A percentile compares a stretch with the other conserved stretches of the same genome.
phyloP scores from a whole-genome alignment of 1,140 invertebrate species.

The Drosophila paulistorum region DNA sequence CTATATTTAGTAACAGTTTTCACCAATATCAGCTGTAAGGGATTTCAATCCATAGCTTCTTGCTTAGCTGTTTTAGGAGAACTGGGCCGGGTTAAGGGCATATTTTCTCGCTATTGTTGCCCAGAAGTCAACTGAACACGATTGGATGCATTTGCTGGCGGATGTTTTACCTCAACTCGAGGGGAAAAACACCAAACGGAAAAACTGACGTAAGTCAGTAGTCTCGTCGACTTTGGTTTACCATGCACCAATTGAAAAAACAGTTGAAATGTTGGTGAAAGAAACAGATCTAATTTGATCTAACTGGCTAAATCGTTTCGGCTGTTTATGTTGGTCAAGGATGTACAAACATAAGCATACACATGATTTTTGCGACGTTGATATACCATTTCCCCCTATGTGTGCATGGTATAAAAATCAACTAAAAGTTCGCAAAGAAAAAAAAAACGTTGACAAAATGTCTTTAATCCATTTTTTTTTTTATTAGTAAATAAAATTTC shows the following conservation, averaged over 20 bases:
- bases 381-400: too few relatives aligned
- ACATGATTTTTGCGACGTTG: background rate
- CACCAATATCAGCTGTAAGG: too few relatives aligned
- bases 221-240: too few relatives aligned
- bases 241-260: too few relatives aligned
- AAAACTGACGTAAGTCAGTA: background rate
- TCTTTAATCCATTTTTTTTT: background rate
- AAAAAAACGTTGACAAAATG: background rate
- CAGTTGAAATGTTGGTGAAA: too few relatives aligned
- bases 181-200: background rate
- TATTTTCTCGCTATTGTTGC: conserved; percentile 33
- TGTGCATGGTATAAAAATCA: too few relatives aligned
- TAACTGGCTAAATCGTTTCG: too few relatives aligned
- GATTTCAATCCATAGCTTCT: too few relatives aligned
- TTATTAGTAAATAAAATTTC: background rate
- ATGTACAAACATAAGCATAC: background rate
- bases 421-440: background rate
- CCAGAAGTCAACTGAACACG: conserved; percentile 62
- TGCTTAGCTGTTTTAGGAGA: too few relatives aligned
- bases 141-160: conserved; percentile 45
- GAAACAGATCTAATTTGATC: too few relatives aligned
- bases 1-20: too few relatives aligned
- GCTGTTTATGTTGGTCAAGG: too few relatives aligned
- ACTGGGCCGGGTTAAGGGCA: background rate
- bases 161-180: conserved; percentile 27